Evolutionary conservation across 2,888 invertebrate genomes (phyloP), one percentile per base, ranked within the genome.

Genomic region (Alcis repandata): DNA sequence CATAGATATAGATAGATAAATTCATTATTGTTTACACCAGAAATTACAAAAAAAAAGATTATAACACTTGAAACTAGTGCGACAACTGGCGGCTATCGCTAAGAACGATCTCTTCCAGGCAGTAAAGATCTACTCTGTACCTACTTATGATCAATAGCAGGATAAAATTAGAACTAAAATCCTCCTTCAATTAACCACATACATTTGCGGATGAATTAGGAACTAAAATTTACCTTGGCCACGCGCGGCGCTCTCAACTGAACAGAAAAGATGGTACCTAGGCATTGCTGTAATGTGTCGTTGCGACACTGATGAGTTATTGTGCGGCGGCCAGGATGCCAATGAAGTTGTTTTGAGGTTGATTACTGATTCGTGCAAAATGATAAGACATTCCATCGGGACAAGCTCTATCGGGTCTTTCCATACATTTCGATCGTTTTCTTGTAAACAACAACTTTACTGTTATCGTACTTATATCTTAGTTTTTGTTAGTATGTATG

Each of bases 321-420:
- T 61, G 57, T 57, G 4, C 27, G 15, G 51, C 59, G 59, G 59
- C 48, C 41, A 52, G 32, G 32, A 41, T 54, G 63, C 63, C 58
- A 58, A 63, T 59, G 17, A 46, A 41, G 43, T 57, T 43, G 58
- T 27, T 56, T 15, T 45, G 38, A 54, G 46, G 53, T 20, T 49
- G 62, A 51, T 56, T 32, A 1, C 15, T 32, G 41, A 49, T 19
- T 49, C 19, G 49, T 22, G 22, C 46, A n/a, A 22, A 22, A 13
- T 22, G 20, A 15, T 22, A 46, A 46, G 11, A 45, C 10, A 8
- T 45, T 22, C 27, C 27, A 27, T 27, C 36, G 3, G 36, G n/a
- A n/a, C n/a, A n/a, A n/a, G n/a, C 3, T 36, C 9, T 36, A 36
- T 9, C 3, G 9, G 9, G 3, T 11, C 9, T 36, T 7, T 36